These are phyloP conservation scores for Laterallus jamaicensis DNA, from an alignment of 2,113 vertebrate genomes.

Conservation along the genomic window DNA sequence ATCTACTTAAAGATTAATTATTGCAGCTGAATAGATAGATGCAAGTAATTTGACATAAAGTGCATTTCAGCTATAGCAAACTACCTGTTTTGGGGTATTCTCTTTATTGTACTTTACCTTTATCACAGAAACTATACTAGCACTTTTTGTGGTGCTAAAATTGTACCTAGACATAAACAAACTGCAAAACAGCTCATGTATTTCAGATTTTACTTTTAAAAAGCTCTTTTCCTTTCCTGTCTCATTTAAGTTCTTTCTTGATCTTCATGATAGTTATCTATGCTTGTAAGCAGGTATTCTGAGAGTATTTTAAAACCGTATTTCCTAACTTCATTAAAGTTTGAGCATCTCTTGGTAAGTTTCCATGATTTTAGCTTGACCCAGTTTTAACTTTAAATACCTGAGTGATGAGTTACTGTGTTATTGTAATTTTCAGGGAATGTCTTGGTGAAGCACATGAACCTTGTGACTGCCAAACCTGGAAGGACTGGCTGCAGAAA, in stretches of 20 bases:
- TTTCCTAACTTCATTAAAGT: neutral
- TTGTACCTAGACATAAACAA: neutral
- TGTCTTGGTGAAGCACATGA: conserved; percentile 97
- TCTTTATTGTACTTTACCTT: neutral
- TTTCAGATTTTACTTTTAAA: neutral
- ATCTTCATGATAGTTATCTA: neutral
- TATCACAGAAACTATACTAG: neutral
- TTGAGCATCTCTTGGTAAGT: neutral
- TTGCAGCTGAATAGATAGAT: neutral
- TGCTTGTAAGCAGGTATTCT: neutral
- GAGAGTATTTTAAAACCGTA: neutral
- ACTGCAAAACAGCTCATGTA: neutral
- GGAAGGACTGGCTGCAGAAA: conserved; percentile 97
- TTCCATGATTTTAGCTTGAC: neutral
- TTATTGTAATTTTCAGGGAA: conserved; percentile 79
- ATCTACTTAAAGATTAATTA: neutral
- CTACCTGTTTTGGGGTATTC: neutral
- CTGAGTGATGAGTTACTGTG: neutral
- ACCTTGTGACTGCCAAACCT: conserved; percentile 95
- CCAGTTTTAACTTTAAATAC: neutral
- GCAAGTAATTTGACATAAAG: neutral
- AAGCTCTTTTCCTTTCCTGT: neutral
- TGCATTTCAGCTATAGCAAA: neutral
- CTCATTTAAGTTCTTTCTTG: neutral
- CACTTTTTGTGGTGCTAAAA: neutral